phyloP scores from a whole-genome alignment of 2,888 invertebrate genomes.

The Hedya salicella region DNA sequence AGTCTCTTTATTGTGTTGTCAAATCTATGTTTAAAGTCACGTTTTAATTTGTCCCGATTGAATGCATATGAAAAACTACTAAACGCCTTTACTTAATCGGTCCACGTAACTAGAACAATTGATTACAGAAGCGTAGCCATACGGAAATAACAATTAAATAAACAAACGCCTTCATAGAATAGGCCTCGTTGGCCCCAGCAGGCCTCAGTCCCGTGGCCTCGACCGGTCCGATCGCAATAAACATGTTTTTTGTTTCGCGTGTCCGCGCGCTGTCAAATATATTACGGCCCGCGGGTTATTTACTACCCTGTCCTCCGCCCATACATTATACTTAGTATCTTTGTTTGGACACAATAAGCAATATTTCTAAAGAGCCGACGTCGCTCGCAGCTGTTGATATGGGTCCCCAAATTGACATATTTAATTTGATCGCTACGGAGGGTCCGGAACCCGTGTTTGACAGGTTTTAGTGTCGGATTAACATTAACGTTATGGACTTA shows the following conservation, averaged over 20 bases:
- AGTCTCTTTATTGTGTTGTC: too few species aligned
- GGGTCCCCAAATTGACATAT: slow-evolving; percentile 85
- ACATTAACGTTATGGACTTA: slow-evolving; percentile 78
- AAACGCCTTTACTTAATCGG: not conserved
- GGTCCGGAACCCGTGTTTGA: slow-evolving; percentile 78
- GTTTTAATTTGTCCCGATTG: not conserved
- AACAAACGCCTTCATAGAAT: slow-evolving; percentile 74
- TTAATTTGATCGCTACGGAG: slow-evolving; percentile 84
- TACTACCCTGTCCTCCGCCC: slow-evolving; percentile 84
- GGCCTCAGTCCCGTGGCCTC: slow-evolving; percentile 50
- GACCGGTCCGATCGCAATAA: slow-evolving; percentile 74
- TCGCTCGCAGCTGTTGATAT: slow-evolving; percentile 84
- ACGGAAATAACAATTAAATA: slow-evolving; percentile 59
- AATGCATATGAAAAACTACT: not conserved
- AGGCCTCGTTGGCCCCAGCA: slow-evolving; percentile 26
- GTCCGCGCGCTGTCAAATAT: slow-evolving; percentile 85
- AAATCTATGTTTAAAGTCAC: too few species aligned
- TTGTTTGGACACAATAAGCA: slow-evolving; percentile 86
- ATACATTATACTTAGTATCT: slow-evolving; percentile 86
- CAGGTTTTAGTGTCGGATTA: slow-evolving; percentile 84
- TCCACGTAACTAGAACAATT: not conserved
- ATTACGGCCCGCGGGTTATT: slow-evolving; percentile 84
- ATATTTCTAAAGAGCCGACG: slow-evolving; percentile 84
- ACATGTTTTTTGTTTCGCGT: slow-evolving; percentile 85
- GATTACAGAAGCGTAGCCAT: not conserved